Conservation (phyloP, 1,140 invertebrate genomes). For the Lucilia cuprina region DNA sequence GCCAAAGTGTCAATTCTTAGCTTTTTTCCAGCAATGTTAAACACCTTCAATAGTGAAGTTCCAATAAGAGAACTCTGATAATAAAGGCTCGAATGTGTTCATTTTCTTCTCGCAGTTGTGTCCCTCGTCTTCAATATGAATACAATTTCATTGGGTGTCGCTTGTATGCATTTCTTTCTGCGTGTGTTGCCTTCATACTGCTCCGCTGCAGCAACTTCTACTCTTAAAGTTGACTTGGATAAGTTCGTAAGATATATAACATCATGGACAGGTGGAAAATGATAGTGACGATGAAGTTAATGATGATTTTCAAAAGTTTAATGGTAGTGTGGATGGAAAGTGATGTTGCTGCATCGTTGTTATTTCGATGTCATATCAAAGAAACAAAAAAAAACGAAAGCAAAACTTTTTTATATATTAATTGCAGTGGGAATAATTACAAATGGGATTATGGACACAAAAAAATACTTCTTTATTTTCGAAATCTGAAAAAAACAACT, state of each 20-base stretch:
- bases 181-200: too few species aligned
- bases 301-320: background rate
- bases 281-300: background rate
- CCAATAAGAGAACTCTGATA: too few species aligned
- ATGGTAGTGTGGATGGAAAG: background rate
- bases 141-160: background rate
- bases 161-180: background rate
- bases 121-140: too few species aligned
- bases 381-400: conserved; percentile 27
- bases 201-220: too few species aligned
- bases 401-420: background rate
- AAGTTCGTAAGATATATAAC: background rate
- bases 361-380: background rate
- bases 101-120: too few species aligned
- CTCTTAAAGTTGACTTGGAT: background rate
- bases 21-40: too few species aligned
- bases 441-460: background rate
- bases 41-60: too few species aligned
- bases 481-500: background rate
- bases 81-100: too few species aligned
- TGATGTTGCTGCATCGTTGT: background rate
- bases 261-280: conserved; percentile 18
- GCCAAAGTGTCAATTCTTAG: too few species aligned
- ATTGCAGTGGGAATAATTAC: conserved; percentile 19
- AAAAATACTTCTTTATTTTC: too few species aligned